Percentiles rank a stretch among this genome's conserved stretches.
These are phyloP conservation scores for Ormyrus thymus DNA, from an alignment of 2,888 invertebrate genomes.

Conservation along the genomic window DNA sequence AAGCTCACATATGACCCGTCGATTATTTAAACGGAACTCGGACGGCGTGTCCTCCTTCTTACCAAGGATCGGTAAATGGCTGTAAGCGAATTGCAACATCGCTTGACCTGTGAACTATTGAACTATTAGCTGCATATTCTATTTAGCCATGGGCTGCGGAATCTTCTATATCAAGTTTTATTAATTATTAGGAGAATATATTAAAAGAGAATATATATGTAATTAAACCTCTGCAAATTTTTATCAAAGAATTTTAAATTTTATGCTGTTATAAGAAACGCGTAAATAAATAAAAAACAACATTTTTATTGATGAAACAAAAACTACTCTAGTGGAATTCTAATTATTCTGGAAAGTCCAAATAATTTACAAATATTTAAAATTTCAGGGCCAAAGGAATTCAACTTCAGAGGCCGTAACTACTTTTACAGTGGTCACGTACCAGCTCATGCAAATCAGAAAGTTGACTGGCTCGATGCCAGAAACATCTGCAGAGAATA, in stretches of 20 bases:
- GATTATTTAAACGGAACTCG: constrained; percentile 24
- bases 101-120: constrained; percentile 54
- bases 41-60: constrained; percentile 23
- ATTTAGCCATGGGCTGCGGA: too few relatives aligned
- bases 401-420: constrained; percentile 90
- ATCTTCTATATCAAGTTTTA: too few relatives aligned
- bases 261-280: too few relatives aligned
- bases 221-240: too few relatives aligned
- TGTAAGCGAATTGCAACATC: constrained; percentile 29
- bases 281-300: too few relatives aligned
- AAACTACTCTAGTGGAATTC: too few relatives aligned
- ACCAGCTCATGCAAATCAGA: constrained; percentile 85
- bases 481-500: constrained; percentile 93
- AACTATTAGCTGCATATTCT: too few relatives aligned
- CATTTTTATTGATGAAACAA: too few relatives aligned
- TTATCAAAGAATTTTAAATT: too few relatives aligned
- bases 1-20: not conserved
- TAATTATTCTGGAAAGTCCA: too few relatives aligned
- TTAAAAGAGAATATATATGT: too few relatives aligned
- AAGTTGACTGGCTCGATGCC: constrained; percentile 93
- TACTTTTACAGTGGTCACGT: constrained; percentile 92
- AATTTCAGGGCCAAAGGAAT: constrained; percentile 89
- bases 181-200: too few relatives aligned
- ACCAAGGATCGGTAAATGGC: constrained; percentile 41
- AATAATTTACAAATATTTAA: not conserved